Percentiles rank a stretch among this genome's conserved stretches.
These are phyloP conservation scores for Hydropsyche betteni DNA, from an alignment of 2,888 invertebrate species.

Conservation along the genomic window DNA sequence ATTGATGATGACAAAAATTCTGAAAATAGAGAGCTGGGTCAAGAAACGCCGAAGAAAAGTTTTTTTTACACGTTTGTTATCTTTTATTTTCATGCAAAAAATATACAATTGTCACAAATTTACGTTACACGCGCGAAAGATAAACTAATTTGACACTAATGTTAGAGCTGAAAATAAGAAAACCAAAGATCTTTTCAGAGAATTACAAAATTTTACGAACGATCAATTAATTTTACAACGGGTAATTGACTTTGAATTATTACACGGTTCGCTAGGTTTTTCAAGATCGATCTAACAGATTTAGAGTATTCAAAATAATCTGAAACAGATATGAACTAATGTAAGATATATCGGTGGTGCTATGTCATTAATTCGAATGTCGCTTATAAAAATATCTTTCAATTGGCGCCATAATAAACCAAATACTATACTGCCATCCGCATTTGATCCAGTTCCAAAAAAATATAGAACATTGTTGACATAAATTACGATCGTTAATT, in stretches of 20 bases:
- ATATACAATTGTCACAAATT: slow-evolving; percentile 7
- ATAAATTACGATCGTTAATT: slow-evolving; percentile 21
- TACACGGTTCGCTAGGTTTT: too few relatives aligned
- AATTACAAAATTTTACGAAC: too few relatives aligned
- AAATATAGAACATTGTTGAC: slow-evolving; percentile 23
- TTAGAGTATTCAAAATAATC: too few relatives aligned
- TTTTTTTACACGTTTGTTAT: neutral
- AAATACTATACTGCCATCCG: neutral
- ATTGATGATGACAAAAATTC: slow-evolving; percentile 22
- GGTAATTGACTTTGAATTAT: too few relatives aligned
- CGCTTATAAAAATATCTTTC: slow-evolving; percentile 1
- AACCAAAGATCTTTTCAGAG: too few relatives aligned
- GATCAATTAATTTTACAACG: too few relatives aligned
- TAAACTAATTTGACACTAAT: too few relatives aligned
- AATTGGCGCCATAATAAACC: slow-evolving; percentile 29
- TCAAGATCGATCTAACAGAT: too few relatives aligned
- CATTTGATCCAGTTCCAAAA: slow-evolving; percentile 29
- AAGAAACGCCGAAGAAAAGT: slow-evolving; percentile 18
- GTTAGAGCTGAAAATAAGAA: too few relatives aligned
- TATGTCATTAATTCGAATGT: too few relatives aligned
- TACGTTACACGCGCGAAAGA: neutral
- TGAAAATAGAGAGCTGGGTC: slow-evolving; percentile 21
- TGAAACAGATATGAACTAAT: too few relatives aligned
- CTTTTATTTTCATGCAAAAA: slow-evolving; percentile 2
- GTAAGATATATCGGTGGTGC: too few relatives aligned